Evolutionary conservation across 2,888 invertebrate genomes (phyloP), one percentile per base, ranked within the genome.

Genomic region (Bursaphelenchus okinawaensis): DNA sequence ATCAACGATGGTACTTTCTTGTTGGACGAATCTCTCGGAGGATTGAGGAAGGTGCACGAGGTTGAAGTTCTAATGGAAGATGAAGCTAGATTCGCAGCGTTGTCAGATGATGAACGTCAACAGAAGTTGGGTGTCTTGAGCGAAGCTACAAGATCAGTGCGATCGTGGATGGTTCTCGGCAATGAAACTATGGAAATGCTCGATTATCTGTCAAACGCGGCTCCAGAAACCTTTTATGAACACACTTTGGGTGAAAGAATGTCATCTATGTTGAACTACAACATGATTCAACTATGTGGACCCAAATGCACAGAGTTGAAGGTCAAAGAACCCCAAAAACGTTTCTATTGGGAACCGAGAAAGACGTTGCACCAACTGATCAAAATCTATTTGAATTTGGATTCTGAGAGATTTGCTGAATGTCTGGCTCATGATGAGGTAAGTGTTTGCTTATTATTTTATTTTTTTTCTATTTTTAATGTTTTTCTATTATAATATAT

Each of bases 261-360:
- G 65, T 93, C 95, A 63, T 93, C 95, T 65, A 98, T 98, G 96
- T 87, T 98, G 74, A 95, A 98, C 85, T 95, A 93, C 84, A 98
- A 98, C 86, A 87, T 98, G 72, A 91, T 92, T 83, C 95, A 96
- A 84, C 87, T 98, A 58, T 94, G 93, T 84, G 81, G 81, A 8
- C 74, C 69, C 52, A 80, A 79, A 57, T 80, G 80, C 60, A 66
- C 72, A 23, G 77, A 75, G 27, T 60, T 82, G 57, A 80, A 78
- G 64, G 80, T 79, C 19, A 56, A 90, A 65, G 90, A 91, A 77
- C 92, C 93, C 0, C 90, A 91, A 72, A 61, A 54, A 8, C 93
- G 93, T 84, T 98, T 95, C 84, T 92, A 92, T 12, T 98, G 96
- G 96, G 92, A 95, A 83, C 96, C 96, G 22, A 88, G 92, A 77